Evolutionary conservation across 2,113 vertebrate species (phyloP).

Genomic region (Eretmochelys imbricata): DNA sequence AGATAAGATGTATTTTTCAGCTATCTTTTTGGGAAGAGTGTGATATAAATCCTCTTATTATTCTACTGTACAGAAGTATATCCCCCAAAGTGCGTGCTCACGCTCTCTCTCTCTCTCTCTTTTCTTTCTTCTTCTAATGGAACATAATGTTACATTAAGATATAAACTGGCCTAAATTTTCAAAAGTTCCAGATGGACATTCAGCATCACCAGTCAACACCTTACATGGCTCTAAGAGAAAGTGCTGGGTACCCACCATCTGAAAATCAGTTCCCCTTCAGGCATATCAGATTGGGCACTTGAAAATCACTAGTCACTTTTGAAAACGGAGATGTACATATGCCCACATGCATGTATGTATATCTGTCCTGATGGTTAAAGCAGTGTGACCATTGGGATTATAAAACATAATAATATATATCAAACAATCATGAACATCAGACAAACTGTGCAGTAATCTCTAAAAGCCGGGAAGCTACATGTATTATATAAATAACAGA

Average conservation of each 20-base stretch:
- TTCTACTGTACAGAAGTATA: background rate
- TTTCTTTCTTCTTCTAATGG: background rate
- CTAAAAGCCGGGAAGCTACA: conserved; percentile 23
- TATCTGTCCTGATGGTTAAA: background rate
- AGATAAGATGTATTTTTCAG: background rate
- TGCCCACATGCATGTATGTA: background rate
- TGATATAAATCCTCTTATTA: background rate
- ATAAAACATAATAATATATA: background rate
- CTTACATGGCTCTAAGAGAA: background rate
- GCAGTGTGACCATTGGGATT: background rate
- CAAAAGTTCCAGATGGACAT: background rate
- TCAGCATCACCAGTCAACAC: background rate
- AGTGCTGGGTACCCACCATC: background rate
- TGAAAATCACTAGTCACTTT: background rate
- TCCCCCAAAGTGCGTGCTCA: background rate
- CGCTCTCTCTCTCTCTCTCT: too few species aligned
- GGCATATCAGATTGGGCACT: background rate
- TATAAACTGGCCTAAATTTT: background rate
- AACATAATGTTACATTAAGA: background rate
- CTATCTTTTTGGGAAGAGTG: background rate
- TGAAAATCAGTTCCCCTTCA: background rate
- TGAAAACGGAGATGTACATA: background rate
- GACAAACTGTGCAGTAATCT: background rate
- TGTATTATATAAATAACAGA: background rate
- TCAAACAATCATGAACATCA: conserved; percentile 31